Evolutionary conservation across 2,888 invertebrate species (phyloP), one percentile per base, ranked within the genome.

Genomic region (Erebia ligea): DNA sequence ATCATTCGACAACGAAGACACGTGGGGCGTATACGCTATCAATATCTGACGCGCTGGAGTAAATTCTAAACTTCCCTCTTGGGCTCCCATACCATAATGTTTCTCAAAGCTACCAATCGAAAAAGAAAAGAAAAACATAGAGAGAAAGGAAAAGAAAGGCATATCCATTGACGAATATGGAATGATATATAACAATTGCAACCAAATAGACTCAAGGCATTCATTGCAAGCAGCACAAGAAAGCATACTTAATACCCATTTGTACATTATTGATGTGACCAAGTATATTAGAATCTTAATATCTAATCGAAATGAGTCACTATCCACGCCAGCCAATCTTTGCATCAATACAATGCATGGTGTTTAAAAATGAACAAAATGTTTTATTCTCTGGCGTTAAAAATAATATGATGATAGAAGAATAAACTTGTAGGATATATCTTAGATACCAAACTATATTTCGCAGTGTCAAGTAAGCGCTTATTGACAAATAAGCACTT

Each of bases 321-420:
- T 52, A 2, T 68, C 54, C 1, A 59, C 64, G 0, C 42, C 64
- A 17, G n/a, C n/a, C n/a, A n/a, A 71, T 19, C 2, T 54, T 68
- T 0, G 17, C 42, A 19, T 71, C 71, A 19, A 64, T 54, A 11
- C 34, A 54, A 17, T 64, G 11, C 10, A 71, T 45, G 11, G 54
- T 21, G 11, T 61, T 59, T 13, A 71, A 9, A 54, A 64, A 71
- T 2, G 52, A 17, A 34, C 17, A 71, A 65, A 71, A 71, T 34
- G 71, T 52, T 68, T 68, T 71, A 1, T 45, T 58, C 17, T 64
- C 34, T 3, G 71, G 54, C 15, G 11, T 65, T 40, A 54, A 5
- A 4, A 65, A 5, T n/a, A 65, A 65, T 54, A 65, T 54, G 1
- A 42, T 3, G 19, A 40, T 8, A 1, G 10, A 1, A 15, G 19